Conservation (phyloP, 2,888 invertebrate genomes). For the Phrixothrix hirtus region DNA sequence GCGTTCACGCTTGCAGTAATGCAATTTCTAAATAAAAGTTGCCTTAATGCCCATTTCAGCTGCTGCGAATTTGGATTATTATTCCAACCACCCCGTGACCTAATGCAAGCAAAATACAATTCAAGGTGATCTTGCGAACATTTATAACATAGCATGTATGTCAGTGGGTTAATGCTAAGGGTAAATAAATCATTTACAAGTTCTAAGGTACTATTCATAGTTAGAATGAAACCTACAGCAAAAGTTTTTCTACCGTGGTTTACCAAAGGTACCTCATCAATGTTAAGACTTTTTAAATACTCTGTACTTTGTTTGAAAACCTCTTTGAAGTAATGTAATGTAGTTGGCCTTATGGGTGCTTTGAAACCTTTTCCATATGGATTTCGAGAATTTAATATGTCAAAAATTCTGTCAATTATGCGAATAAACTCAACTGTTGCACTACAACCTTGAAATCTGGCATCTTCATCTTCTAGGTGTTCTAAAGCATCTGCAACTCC, state of each 20-base stretch:
- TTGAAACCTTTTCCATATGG: slow-evolving; percentile 14
- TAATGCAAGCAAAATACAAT: slow-evolving; percentile 35
- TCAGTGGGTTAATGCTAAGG: slow-evolving; percentile 7
- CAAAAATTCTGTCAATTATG: slow-evolving; percentile 20
- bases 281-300: slow-evolving; percentile 25
- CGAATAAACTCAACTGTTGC: slow-evolving; percentile 20
- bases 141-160: slow-evolving; percentile 31
- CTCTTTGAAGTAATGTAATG: neutral
- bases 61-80: slow-evolving; percentile 36
- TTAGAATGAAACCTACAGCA: slow-evolving; percentile 32
- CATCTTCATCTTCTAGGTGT: slow-evolving; percentile 2
- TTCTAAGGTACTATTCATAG: slow-evolving; percentile 23
- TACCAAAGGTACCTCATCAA: slow-evolving; percentile 23
- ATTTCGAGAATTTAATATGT: slow-evolving; percentile 26
- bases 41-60: slow-evolving; percentile 35
- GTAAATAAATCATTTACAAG: slow-evolving; percentile 26
- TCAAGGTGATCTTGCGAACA: slow-evolving; percentile 35
- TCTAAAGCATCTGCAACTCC: slow-evolving; percentile 10
- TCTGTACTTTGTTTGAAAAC: slow-evolving; percentile 15
- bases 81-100: slow-evolving; percentile 37
- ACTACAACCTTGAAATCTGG: slow-evolving; percentile 8
- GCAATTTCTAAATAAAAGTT: slow-evolving; percentile 35
- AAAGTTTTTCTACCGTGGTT: slow-evolving; percentile 32
- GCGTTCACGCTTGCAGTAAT: slow-evolving; percentile 33
- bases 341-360: neutral